Evolutionary conservation across 2,888 invertebrate genomes (phyloP), one percentile per base, ranked within the genome.

Genomic region (Ischnus inquisitorius): DNA sequence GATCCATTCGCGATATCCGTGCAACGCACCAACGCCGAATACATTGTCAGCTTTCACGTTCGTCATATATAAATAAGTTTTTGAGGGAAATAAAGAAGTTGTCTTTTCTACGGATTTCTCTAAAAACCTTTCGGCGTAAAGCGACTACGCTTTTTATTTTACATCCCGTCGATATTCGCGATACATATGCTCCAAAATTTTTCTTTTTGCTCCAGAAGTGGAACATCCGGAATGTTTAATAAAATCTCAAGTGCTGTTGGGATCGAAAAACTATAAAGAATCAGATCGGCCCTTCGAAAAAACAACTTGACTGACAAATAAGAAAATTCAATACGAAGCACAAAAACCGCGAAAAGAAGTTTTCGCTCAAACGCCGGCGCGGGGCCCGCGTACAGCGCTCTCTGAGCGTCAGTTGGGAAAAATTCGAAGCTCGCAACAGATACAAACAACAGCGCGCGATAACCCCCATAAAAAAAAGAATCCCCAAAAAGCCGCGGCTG

Each of bases 1-100:
- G 98, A 99, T 94, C 99, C 99, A 0, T 98, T 99, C 94, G 97
- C 98, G 8, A 98, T 99, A 86, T 98, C 98, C 90, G 98, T 99
- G 8, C 99, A 99, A 93, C 95, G 98, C 88, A 97, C 98, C 10
- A 97, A 98, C 94, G 96, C 97, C 0, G 98, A 98, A 92, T 99
- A 99, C 93, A 97, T 98, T 82, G 98, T 98, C 67, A 99, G 99
- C 94, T 98, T 99, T 93, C 99, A 99, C 92, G 95, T 99, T 77
- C 95, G 98, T 90, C 96, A 97, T 88, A 91, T 94, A 65, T 92
- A 81, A 88, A 1, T 8, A 64, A 10, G 39, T 8, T 19, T 16
- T 16, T 10, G 8, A 34, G 22, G 64, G 48, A 62, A 64, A 39
- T 48, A 51, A 62, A 51, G 5, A 34, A 19, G 62, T 16, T 22